Evolutionary conservation across 2,888 invertebrate genomes (phyloP), one percentile per base, ranked within the genome.

Genomic region (Chesias legatella): DNA sequence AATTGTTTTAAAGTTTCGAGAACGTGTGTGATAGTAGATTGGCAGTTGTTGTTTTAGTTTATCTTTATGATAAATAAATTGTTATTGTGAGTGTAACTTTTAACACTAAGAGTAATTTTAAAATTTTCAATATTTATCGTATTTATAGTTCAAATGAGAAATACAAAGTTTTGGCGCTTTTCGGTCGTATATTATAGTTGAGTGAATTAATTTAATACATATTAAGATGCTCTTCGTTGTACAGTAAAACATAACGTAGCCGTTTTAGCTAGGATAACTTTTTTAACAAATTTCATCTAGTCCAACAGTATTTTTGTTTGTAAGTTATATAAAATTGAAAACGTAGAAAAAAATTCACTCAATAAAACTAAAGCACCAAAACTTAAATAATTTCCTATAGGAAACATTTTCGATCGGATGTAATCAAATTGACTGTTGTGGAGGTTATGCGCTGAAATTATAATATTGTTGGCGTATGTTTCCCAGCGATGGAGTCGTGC

Each of bases 1-100:
- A 84, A 86, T 86, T 85, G 88, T 88, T 85, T 86, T 83, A 80
- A 85, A 86, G 79, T 84, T 89, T 89, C 85, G 83, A 89, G 88
- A 17, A 17, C 13, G 13, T 86, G 89, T 89, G 89, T 89, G 89
- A 89, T 89, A 88, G 88, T 89, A 88, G 88, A 80, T 81, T 17
- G 13, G 88, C 86, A 85, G 88, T 89, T 88, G 88, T 89, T 88
- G 88, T 88, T 88, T 17, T 89, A 88, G 84, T 88, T n/a, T 86
- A 86, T 83, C 75, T 82, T 83, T 81, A 75, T 78, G 76, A 82
- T 83, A 69, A 75, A 80, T 80, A 65, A 84, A 85, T 83, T 82
- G 86, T 88, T 88, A 86, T 84, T 73, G 85, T 85, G 86, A 75
- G 76, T 84, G 85, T 88, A 86, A 84, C 79, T 76, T 85, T 83